Conservation (phyloP, 2,113 vertebrate genomes). For the Ahaetulla prasina region DNA sequence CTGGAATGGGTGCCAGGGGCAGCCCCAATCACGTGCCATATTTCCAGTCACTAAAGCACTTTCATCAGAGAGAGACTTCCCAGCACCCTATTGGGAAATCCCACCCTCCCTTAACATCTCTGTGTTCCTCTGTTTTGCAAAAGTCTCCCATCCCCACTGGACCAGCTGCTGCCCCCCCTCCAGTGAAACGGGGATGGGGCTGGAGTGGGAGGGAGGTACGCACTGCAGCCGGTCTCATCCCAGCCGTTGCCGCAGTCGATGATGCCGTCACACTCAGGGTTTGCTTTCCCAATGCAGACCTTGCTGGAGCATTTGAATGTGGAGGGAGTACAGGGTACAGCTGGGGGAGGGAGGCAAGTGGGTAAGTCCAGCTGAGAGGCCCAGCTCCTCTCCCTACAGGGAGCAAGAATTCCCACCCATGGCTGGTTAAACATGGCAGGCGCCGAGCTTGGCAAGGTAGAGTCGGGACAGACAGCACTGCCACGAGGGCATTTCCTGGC, state of each 20-base stretch:
- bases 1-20: background rate
- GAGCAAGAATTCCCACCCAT: background rate
- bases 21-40: background rate
- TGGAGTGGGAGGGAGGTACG: constrained; percentile 14
- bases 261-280: constrained; percentile 82
- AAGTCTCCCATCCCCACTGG: background rate
- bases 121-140: background rate
- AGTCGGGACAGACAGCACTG: background rate
- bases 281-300: constrained; percentile 79
- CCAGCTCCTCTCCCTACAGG: background rate
- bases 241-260: constrained; percentile 76
- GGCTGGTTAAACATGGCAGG: background rate
- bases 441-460: too few species aligned
- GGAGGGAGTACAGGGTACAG: constrained; percentile 72
- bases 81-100: background rate
- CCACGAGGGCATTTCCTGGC: background rate
- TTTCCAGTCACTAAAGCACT: background rate
- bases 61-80: background rate
- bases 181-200: accelerated
- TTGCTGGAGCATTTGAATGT: constrained; percentile 77
- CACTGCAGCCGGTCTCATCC: constrained; percentile 80
- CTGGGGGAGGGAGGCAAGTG: constrained; percentile 2
- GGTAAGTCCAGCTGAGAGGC: background rate
- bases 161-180: too few species aligned
- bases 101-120: background rate